Conservation (phyloP, 2,797 vertebrate species). For the Adelosebastes latens region DNA sequence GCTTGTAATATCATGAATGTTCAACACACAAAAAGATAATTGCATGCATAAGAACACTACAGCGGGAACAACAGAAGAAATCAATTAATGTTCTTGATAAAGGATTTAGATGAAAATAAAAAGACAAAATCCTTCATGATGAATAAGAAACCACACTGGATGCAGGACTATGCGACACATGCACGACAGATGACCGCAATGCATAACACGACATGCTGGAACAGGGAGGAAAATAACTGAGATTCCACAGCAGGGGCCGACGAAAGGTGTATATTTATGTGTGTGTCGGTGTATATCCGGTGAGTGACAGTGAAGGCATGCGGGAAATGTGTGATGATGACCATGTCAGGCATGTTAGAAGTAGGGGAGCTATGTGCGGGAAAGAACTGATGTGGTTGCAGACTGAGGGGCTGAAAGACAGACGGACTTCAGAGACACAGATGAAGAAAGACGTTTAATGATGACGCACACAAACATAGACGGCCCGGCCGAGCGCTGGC, state of each 20-base stretch:
- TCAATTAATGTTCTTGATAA: background rate
- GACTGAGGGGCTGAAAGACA: constrained; percentile 12
- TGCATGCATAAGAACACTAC: background rate
- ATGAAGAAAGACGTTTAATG: background rate
- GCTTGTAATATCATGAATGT: background rate
- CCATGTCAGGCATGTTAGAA: constrained; percentile 51
- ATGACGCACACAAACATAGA: constrained; percentile 1
- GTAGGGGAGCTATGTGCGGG: constrained; percentile 36
- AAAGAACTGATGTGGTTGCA: constrained; percentile 2
- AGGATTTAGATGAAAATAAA: background rate
- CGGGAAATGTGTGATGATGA: constrained; percentile 30
- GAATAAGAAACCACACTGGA: background rate
- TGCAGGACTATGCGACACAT: constrained; percentile 43
- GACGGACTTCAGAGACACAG: constrained; percentile 15
- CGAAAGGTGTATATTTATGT: constrained; percentile 12
- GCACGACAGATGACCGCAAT: constrained; percentile 33
- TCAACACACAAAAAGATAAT: background rate
- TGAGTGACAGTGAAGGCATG: constrained; percentile 66
- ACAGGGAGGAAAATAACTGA: constrained; percentile 44
- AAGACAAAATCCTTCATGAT: background rate
- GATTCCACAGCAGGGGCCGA: constrained; percentile 39
- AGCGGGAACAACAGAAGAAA: background rate
- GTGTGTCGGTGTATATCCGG: background rate
- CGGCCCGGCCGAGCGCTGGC: background rate
- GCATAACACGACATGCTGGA: constrained; percentile 53